Base-by-base conservation (phyloP, 1,140 invertebrate species). In the Brachionus koreanus region DNA sequence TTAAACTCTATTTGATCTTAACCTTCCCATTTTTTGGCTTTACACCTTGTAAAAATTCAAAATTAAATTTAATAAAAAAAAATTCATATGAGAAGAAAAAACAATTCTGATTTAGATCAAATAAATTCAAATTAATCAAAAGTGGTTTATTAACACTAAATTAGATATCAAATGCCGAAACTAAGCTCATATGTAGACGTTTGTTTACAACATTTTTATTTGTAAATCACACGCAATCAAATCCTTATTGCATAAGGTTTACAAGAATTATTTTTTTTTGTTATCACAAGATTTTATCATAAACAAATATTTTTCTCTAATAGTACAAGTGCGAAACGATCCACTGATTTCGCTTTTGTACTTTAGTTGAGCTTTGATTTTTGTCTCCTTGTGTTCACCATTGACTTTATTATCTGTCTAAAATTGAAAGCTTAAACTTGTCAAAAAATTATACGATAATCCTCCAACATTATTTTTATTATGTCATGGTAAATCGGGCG, bases 141-240 rank as follows among this genome's bases (percentile, higher is more conserved):
- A 74, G 43, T 25, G 39, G 69, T 74, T 74, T 74, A 74, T 74
- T 74, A 74, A 46, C 69, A 74, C 69, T 74, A 74, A 74, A 74
- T 74, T 74, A 46, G 43, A 74, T 23, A 74, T 46, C 39, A 46
- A 43, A 74, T 29, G 33, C 25, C n/a, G 39, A 4, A 43, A 46
- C 6, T 25, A 25, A 10, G 19, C 7, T 12, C 43, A 46, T n/a
- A n/a, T 74, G 29, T 39, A 39, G 4, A 16, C 2, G n/a, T 16
- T 57, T 46, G 43, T 10, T 46, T n/a, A 46, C n/a, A 33, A 63
- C 19, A 33, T n/a, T 65, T 65, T 69, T 69, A 19, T 69, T 69
- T 69, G 37, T 69, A 10, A 39, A 69, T 69, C 65, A 69, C 65
- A 39, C 65, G 65, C 33, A 39, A 69, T 74, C 25, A 57, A 46